Conservation (phyloP, 2,797 vertebrate species). For the Eulemur rubriventer region DNA sequence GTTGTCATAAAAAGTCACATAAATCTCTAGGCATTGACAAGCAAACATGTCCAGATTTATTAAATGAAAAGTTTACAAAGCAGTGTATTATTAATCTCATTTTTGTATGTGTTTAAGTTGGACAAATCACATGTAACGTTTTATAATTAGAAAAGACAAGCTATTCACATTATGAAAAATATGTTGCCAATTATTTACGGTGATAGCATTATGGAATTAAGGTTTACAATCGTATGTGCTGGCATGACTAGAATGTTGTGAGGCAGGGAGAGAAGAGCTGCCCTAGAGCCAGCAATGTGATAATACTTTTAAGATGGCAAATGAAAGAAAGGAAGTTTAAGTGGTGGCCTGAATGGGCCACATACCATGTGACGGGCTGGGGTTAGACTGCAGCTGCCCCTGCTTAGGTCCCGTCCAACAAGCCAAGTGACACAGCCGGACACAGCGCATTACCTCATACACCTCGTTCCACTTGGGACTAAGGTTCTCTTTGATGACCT, state of each 20-base stretch:
- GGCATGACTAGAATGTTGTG: background rate
- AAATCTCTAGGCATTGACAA: background rate
- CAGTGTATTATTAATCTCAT: background rate
- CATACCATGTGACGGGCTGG: rapidly evolving
- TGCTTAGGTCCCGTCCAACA: background rate
- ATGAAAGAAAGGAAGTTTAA: background rate
- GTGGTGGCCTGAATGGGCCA: no score
- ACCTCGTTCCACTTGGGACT: conserved; percentile 96
- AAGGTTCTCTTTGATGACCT: conserved; percentile 93
- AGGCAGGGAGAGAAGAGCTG: background rate
- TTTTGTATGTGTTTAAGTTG: background rate
- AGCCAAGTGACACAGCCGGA: rapidly evolving
- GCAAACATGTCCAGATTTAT: background rate
- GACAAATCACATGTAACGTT: background rate
- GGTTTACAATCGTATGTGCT: background rate
- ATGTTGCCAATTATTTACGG: background rate
- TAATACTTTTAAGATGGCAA: background rate
- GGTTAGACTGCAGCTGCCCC: background rate
- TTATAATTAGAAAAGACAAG: background rate
- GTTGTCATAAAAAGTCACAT: background rate
- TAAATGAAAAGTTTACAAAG: background rate
- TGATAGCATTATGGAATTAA: background rate
- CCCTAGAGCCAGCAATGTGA: background rate
- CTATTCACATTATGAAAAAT: background rate
- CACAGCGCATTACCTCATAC: conserved; percentile 90